These are phyloP conservation scores for Apamea sordens DNA, from an alignment of 2,888 invertebrate species.

Conservation along the genomic window DNA sequence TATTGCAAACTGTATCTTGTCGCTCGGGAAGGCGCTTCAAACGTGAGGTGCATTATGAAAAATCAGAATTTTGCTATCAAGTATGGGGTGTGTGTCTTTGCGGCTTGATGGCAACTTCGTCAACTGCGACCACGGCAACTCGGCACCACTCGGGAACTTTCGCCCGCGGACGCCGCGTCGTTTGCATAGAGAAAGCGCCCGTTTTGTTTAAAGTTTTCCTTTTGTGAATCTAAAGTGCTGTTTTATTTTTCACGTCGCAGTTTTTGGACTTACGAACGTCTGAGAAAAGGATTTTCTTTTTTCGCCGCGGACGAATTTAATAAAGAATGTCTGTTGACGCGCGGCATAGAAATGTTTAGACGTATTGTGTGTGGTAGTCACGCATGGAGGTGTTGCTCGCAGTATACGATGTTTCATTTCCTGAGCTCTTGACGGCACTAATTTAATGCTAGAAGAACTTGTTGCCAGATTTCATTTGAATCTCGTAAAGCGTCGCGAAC, in stretches of 20 bases:
- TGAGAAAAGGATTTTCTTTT: slow-evolving; percentile 70
- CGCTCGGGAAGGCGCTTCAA: slow-evolving; percentile 34
- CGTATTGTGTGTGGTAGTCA: slow-evolving; percentile 66
- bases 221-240: slow-evolving; percentile 81
- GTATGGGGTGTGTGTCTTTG: slow-evolving; percentile 46
- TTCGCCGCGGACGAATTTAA: slow-evolving; percentile 71
- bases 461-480: slow-evolving; percentile 83
- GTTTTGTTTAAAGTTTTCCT: slow-evolving; percentile 83
- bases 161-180: slow-evolving; percentile 74
- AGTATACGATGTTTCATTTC: slow-evolving; percentile 82
- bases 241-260: slow-evolving; percentile 78
- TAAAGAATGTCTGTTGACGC: slow-evolving; percentile 74
- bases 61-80: slow-evolving; percentile 55
- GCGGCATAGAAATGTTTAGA: slow-evolving; percentile 61
- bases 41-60: slow-evolving; percentile 64
- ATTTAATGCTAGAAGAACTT: slow-evolving; percentile 85
- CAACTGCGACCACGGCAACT: slow-evolving; percentile 65
- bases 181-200: slow-evolving; percentile 86
- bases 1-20: slow-evolving; percentile 58
- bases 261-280: slow-evolving; percentile 68
- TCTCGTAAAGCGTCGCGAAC: slow-evolving; percentile 77
- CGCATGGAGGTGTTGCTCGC: slow-evolving; percentile 74
- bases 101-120: slow-evolving; percentile 53
- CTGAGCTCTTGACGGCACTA: slow-evolving; percentile 77
- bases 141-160: slow-evolving; percentile 79